Evolutionary conservation across 1,140 invertebrate genomes (phyloP).

Genomic region (Tachypleus tridentatus): DNA sequence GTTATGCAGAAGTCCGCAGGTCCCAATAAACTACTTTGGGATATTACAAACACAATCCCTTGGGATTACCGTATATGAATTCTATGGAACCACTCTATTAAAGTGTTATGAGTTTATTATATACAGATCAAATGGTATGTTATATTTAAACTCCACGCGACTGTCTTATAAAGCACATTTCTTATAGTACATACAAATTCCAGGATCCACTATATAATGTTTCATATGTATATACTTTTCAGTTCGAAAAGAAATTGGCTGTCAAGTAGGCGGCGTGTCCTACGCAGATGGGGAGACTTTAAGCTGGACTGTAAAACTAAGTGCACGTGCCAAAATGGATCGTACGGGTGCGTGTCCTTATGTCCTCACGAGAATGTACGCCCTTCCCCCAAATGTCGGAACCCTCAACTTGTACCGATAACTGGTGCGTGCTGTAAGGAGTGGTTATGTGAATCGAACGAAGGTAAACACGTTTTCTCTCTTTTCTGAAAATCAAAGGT

Average conservation of each 20-base stretch:
- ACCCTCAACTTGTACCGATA: conserved; percentile 50
- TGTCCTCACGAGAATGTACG: conserved; percentile 55
- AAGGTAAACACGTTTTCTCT: conserved; percentile 8
- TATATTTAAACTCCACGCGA: too few species aligned
- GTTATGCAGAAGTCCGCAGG: too few species aligned
- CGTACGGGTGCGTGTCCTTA: conserved; percentile 54
- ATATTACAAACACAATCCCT: too few species aligned
- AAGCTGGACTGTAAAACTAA: conserved; percentile 50
- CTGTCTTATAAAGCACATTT: too few species aligned
- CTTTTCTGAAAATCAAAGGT: background rate
- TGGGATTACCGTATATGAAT: too few species aligned
- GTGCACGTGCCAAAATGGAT: conserved; percentile 52
- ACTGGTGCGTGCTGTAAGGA: conserved; percentile 12
- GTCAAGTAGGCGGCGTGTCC: conserved; percentile 43
- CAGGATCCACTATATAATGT: too few species aligned
- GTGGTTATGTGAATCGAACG: conserved; percentile 18
- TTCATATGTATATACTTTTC: background rate
- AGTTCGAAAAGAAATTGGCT: conserved; percentile 33
- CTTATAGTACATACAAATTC: too few species aligned
- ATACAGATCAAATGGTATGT: too few species aligned
- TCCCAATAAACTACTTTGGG: too few species aligned
- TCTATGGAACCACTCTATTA: too few species aligned
- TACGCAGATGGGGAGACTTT: conserved; percentile 51
- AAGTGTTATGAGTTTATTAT: too few species aligned
- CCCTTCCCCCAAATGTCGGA: conserved; percentile 46